Evolutionary conservation across 2,888 invertebrate species (phyloP), one percentile per base, ranked within the genome.

Genomic region (Dryomyza anilis): DNA sequence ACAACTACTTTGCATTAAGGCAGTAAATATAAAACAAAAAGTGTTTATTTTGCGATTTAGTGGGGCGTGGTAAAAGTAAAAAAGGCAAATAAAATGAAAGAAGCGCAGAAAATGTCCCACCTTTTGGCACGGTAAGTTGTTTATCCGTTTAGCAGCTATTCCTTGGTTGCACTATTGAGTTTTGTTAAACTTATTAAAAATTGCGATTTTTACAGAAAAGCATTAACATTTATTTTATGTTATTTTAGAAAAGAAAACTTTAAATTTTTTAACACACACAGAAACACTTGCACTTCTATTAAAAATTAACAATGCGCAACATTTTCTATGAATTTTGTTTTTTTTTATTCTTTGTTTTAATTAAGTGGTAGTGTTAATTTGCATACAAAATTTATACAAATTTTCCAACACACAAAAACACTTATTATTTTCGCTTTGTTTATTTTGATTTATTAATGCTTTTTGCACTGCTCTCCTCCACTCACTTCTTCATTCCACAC

Each of bases 361-460:
- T 48, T 10, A n/a, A n/a, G n/a, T n/a, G n/a, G n/a, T n/a, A n/a
- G n/a, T n/a, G n/a, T n/a, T n/a, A 30, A 53, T 55, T 55, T 55
- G 21, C 27, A 19, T 55, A 21, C 21, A 19, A 48, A 19, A n/a
- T 58, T 43, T 29, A 29, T 45, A 45, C 43, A 58, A 58, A 57
- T 57, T n/a, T 57, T 55, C 14, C 19, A 21, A n/a, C n/a, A 21
- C 53, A 53, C 53, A 29, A 23, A 19, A 39, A 27, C 27, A 45
- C 45, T 58, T 58, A 16, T 57, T n/a, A 14, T 45, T 58, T 27
- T 58, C 12, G 27, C 27, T 43, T 29, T 45, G n/a, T 57, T 57
- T 58, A 45, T 43, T 57, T 57, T 57, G 23, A 43, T 57, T 57
- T 55, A 19, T 57, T 39, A 27, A 30, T 29, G 25, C n/a, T 16